Conservation (phyloP, 2,797 vertebrate species). For the Hydrolagus colliei region DNA sequence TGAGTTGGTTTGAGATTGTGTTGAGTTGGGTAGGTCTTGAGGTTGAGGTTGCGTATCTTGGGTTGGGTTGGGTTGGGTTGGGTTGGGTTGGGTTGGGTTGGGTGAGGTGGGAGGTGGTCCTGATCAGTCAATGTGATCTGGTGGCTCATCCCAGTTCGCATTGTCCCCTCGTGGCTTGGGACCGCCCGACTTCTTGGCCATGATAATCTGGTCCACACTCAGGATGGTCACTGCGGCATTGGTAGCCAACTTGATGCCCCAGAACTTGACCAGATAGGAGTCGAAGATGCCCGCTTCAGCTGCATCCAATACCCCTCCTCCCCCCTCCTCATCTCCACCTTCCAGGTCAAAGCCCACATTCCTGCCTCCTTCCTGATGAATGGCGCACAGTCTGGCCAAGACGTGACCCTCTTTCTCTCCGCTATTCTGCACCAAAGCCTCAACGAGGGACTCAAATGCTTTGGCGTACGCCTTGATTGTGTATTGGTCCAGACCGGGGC, state of each 20-base stretch:
- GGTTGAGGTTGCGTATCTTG: not conserved
- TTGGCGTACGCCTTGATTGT: slow-evolving; percentile 35
- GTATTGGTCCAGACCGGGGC: slow-evolving; percentile 40
- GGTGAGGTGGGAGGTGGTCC: too few species aligned
- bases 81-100: too few species aligned
- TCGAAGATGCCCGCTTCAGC: slow-evolving; percentile 31
- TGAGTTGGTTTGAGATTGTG: too few species aligned
- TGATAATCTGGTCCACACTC: slow-evolving; percentile 34
- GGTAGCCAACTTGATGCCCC: slow-evolving; percentile 31
- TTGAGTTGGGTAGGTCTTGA: too few species aligned
- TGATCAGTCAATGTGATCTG: slow-evolving; percentile 30
- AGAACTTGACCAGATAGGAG: slow-evolving; percentile 31
- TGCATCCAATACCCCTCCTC: not conserved
- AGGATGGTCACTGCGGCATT: slow-evolving; percentile 34
- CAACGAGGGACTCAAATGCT: slow-evolving; percentile 32
- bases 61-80: not conserved
- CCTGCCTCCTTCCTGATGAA: slow-evolving; percentile 36
- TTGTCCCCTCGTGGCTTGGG: slow-evolving; percentile 34
- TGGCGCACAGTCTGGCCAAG: slow-evolving; percentile 30
- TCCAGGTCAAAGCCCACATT: slow-evolving; percentile 38
- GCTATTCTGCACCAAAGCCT: slow-evolving; percentile 32
- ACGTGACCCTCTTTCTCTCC: slow-evolving; percentile 21
- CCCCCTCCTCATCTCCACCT: not conserved
- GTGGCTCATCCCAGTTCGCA: slow-evolving; percentile 38
- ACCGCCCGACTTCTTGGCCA: slow-evolving; percentile 37